These are phyloP conservation scores for Pyrgilauda ruficollis DNA, from an alignment of 2,113 vertebrate species.

Conservation along the genomic window DNA sequence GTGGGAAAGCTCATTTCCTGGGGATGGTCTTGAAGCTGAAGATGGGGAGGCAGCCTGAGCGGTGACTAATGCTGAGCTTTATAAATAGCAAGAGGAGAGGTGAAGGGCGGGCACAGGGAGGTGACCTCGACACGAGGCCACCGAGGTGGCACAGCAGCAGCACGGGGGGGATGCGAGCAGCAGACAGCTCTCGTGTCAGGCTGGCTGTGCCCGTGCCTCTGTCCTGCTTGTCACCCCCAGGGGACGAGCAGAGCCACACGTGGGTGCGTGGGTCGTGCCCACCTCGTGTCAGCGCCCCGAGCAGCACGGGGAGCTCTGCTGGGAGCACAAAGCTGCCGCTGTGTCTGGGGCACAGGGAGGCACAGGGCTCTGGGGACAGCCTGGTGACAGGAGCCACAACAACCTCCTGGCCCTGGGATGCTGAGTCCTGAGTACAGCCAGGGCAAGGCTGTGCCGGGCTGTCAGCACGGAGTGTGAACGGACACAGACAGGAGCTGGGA, in stretches of 20 bases:
- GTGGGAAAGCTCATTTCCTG: not conserved
- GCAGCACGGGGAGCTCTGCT: not conserved
- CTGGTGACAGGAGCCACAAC: rapidly evolving
- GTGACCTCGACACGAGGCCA: not conserved
- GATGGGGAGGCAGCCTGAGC: not conserved
- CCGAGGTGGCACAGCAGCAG: not conserved
- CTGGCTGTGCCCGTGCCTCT: not conserved
- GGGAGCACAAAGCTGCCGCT: not conserved
- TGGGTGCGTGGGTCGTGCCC: rapidly evolving
- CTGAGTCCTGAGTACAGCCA: not conserved
- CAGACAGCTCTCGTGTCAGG: not conserved
- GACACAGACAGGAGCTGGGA: not conserved
- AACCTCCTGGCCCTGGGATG: not conserved
- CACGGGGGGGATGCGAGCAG: rapidly evolving
- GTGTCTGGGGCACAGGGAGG: not conserved
- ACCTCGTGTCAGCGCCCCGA: rapidly evolving
- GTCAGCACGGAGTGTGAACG: not conserved
- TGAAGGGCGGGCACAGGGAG: not conserved
- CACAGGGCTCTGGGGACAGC: not conserved
- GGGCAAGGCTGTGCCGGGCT: not conserved
- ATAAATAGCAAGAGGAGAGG: not conserved
- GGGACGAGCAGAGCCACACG: not conserved
- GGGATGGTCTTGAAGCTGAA: not conserved
- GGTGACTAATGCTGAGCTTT: not conserved
- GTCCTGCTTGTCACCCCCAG: not conserved